Base-by-base conservation (phyloP, 1,140 invertebrate species). In the Drosophila murphyi region DNA sequence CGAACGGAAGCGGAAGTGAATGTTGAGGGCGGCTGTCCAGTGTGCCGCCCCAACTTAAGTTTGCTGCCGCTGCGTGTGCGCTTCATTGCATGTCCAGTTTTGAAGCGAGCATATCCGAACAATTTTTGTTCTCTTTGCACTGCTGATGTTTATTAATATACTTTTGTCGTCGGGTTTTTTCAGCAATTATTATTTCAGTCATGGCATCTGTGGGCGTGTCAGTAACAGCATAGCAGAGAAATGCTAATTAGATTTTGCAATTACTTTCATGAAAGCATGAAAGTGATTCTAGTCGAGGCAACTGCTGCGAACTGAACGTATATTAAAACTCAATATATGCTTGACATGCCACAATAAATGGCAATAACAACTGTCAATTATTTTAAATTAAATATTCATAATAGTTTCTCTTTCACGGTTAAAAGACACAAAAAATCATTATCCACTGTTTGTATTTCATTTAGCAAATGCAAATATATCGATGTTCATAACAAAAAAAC, bases 141-240 rank as follows among this genome's bases (percentile, higher is more conserved):
- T 12, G n/a, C 37, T 63, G 72, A 72, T 78, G 80, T 78, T 88
- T 88, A 89, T 87, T 87, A 87, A 87, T 88, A 73, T 72, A 62
- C 73, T 77, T 87, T 77, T 68, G 72, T 80, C 62, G 69, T 82
- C 59, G 65, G 88, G 73, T 88, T 88, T 89, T 88, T 88, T 75
- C 67, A 74, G 83, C 85, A 88, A 89, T 89, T 83, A 88, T 80
- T 75, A 47, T 68, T 62, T 72, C 63, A 76, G 59, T 20, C 59
- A 60, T 79, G 62, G 62, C 71, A 76, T 54, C 35, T 10, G 39
- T 32, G 51, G 51, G 31, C 62, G 41, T 31, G 60, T 3, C 52
- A 54, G 8, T 20, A 45, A 3, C 43, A 47, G 43, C 57, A 47
- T 8, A 47, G 43, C 57, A 47, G n/a, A 45, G 39, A 76, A 82